Percentiles rank a stretch among this genome's conserved stretches.
Conservation (phyloP, 2,113 vertebrate species). For the Isurus oxyrinchus region DNA sequence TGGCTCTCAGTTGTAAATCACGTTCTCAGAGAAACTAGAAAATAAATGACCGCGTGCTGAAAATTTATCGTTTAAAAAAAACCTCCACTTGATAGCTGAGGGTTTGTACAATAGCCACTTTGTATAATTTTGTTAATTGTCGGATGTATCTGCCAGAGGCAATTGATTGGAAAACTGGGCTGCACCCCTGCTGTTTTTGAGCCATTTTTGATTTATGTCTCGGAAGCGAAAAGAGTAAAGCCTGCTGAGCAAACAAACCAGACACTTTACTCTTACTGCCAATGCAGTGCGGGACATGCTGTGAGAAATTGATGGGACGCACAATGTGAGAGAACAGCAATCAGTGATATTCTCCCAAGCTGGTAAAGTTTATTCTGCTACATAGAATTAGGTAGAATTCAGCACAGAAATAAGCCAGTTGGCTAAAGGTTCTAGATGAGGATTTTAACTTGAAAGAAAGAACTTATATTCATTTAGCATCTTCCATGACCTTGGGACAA, state of each 20-base stretch:
- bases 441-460: neutral
- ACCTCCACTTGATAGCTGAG: neutral
- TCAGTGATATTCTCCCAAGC: neutral
- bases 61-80: neutral
- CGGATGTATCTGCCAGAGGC: neutral
- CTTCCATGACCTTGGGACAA: neutral
- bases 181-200: neutral
- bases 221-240: neutral
- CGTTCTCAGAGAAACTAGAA: neutral
- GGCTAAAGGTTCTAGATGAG: neutral
- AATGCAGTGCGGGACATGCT: neutral
- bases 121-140: neutral
- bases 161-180: constrained; percentile 26
- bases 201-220: constrained; percentile 23
- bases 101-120: neutral
- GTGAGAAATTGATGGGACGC: neutral
- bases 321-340: neutral
- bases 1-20: too few species aligned
- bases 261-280: neutral
- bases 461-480: neutral
- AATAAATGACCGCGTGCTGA: neutral
- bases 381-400: neutral
- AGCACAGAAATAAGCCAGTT: neutral
- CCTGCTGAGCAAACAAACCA: constrained; percentile 4
- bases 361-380: neutral